Base-by-base conservation (phyloP, 2,888 invertebrate genomes). In the Idaea biselata region DNA sequence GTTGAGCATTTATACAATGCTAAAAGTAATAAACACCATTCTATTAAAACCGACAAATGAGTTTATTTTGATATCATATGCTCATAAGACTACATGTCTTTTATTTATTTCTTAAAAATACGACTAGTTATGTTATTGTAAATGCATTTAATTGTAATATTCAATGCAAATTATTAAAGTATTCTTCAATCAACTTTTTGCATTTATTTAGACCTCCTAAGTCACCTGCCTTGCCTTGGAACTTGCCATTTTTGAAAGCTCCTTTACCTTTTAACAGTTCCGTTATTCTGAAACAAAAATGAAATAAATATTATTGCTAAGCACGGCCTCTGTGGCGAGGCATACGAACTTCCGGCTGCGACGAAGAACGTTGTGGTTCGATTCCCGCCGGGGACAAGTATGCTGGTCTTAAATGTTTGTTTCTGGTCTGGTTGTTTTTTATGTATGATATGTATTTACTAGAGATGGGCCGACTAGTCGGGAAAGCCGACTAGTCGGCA, bases 201-300 rank as follows among this genome's bases (percentile, higher is more conserved):
- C 95, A 97, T 82, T 95, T 94, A 32, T 86, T 86, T 55, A 95
- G 86, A 65, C 94, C 94, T n/a, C 89, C 86, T 72, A 96, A 81
- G 75, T 95, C 95, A 5, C 93, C 93, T 0, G 96, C 95, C 89
- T 97, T 97, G 0, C 96, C 97, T 88, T 97, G 96, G 75, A 94
- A 97, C 71, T 94, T 93, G 55, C 94, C 94, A 60, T 95, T 94
- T 77, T 96, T 96, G 58, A 94, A 95, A 33, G 95, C 95, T 8
- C 97, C 97, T 88, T 97, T 97, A 4, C 95, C 96, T 73, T 95
- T 95, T 16, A 97, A 81, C 0, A 96, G 63, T 55, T 94, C 94
- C 60, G 94, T 93, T 67, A 97, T 93, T 75, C 95, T 95, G 86
- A 69, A 94, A 84, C 64, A 58, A 44, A 60, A 60, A 58, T 16